Evolutionary conservation across 1,140 invertebrate genomes (phyloP).

Genomic region (Meloidogyne chitwoodi): DNA sequence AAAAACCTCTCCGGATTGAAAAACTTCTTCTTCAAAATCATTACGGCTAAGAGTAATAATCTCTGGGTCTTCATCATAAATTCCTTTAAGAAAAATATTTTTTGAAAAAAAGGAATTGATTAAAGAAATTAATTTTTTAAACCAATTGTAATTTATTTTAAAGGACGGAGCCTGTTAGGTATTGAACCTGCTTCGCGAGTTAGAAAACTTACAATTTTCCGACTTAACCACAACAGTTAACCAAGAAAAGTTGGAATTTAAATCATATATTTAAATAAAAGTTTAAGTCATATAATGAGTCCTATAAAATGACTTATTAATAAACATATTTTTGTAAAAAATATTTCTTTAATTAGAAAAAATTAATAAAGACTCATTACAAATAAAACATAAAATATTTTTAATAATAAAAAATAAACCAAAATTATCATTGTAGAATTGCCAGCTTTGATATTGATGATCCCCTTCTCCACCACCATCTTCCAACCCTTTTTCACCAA

Average conservation of each 20-base stretch:
- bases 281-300: too few relatives aligned
- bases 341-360: too few relatives aligned
- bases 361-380: not conserved
- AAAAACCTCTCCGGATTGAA: conserved; percentile 65
- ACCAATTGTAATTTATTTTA: not conserved
- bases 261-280: too few relatives aligned
- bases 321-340: too few relatives aligned
- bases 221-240: too few relatives aligned
- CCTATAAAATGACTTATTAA: too few relatives aligned
- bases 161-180: too few relatives aligned
- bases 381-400: too few relatives aligned
- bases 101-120: too few relatives aligned
- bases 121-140: too few relatives aligned
- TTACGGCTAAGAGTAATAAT: conserved; percentile 71
- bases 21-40: conserved; percentile 70
- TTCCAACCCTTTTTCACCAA: conserved; percentile 72
- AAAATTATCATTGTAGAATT: conserved; percentile 78
- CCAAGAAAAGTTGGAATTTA: too few relatives aligned
- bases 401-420: conserved; percentile 62
- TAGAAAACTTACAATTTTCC: too few relatives aligned
- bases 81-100: conserved; percentile 59
- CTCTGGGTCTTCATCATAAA: conserved; percentile 79
- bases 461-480: conserved; percentile 61
- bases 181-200: not conserved
- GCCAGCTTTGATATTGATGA: conserved; percentile 73